These are phyloP conservation scores for Meta bourneti DNA, from an alignment of 2,888 invertebrate species.

Conservation along the genomic window DNA sequence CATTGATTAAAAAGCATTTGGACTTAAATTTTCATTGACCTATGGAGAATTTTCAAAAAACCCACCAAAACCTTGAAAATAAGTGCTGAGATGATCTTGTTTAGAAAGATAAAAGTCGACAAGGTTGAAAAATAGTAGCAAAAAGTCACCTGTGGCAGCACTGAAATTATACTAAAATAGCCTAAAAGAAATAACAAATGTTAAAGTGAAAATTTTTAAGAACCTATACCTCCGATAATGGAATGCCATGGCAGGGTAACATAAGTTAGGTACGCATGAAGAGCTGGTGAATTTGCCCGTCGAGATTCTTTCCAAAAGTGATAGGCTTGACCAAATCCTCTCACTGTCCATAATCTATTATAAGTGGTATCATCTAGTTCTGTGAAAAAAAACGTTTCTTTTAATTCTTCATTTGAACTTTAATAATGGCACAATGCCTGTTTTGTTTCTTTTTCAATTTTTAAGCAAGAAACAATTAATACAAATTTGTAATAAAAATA, in stretches of 20 bases:
- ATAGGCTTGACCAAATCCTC: slow-evolving; percentile 98
- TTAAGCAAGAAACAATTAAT: background rate
- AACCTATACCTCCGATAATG: slow-evolving; percentile 89
- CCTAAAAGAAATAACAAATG: too few species aligned
- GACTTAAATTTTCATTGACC: too few species aligned
- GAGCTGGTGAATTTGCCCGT: slow-evolving; percentile 92
- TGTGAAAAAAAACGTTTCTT: slow-evolving; percentile 80
- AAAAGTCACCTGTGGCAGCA: too few species aligned
- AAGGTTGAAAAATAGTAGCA: too few species aligned
- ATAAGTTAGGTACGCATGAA: slow-evolving; percentile 98
- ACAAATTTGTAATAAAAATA: background rate
- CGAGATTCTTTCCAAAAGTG: slow-evolving; percentile 99
- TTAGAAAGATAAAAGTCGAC: too few species aligned
- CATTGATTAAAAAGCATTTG: too few species aligned
- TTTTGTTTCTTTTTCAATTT: background rate
- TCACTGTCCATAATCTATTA: slow-evolving; percentile 95
- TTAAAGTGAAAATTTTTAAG: background rate
- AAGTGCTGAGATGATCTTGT: too few species aligned
- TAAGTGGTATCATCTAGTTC: slow-evolving; percentile 96
- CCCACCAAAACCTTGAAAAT: too few species aligned
- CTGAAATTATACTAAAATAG: too few species aligned
- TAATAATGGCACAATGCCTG: background rate
- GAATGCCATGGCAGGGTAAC: slow-evolving; percentile 99
- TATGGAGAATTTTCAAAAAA: too few species aligned
- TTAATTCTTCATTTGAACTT: background rate